Conservation (phyloP, 2,888 invertebrate genomes). For the Sympetrum striolatum region DNA sequence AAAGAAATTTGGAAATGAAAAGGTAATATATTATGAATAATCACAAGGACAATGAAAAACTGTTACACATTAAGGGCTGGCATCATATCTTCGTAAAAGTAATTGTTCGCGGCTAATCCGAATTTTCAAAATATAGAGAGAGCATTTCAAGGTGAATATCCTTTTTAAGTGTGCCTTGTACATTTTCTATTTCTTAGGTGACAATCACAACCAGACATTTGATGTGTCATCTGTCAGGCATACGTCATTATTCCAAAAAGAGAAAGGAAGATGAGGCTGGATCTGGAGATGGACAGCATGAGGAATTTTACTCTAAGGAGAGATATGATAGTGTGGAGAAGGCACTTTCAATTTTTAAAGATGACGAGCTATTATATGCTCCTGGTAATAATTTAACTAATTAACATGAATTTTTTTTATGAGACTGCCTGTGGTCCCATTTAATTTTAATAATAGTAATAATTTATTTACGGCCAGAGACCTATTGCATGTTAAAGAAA, state of each 20-base stretch:
- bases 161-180: background rate
- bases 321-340: conserved; percentile 57
- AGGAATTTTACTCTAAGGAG: conserved; percentile 60
- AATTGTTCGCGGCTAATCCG: too few species aligned
- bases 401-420: background rate
- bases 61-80: too few species aligned
- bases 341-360: conserved; percentile 62
- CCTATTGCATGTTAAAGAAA: too few species aligned
- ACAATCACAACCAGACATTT: conserved; percentile 63
- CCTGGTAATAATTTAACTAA: conserved; percentile 58
- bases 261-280: conserved; percentile 44
- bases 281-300: conserved; percentile 44
- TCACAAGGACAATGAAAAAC: too few species aligned
- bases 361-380: conserved; percentile 62
- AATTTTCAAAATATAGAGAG: too few species aligned
- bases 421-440: too few species aligned
- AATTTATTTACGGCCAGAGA: too few species aligned
- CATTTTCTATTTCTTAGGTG: conserved; percentile 53
- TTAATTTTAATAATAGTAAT: too few species aligned
- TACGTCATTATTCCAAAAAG: conserved; percentile 63
- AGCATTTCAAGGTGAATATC: background rate
- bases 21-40: conserved; percentile 53
- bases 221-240: conserved; percentile 63
- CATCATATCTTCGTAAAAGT: too few species aligned
- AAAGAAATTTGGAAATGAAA: conserved; percentile 60